Evolutionary conservation across 2,888 invertebrate genomes (phyloP).

Genomic region (Chalcis sispes): DNA sequence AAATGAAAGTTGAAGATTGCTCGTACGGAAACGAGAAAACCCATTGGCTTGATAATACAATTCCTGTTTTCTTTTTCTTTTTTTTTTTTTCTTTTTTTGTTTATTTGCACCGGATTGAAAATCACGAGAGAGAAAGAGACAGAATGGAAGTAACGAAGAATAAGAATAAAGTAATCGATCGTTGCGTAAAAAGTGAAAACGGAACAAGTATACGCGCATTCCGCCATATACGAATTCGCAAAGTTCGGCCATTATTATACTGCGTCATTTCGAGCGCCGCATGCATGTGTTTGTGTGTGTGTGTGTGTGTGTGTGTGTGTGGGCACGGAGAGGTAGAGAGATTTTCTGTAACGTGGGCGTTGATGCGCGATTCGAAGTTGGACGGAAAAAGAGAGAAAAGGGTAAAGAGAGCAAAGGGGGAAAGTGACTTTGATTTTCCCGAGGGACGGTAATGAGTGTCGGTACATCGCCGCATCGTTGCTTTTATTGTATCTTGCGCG

Average conservation of each 20-base stretch:
- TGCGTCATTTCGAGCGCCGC: constrained; percentile 9
- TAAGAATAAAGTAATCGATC: constrained; percentile 19
- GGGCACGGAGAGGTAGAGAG: too few species aligned
- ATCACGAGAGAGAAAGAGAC: neutral
- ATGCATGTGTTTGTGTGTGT: constrained; percentile 6
- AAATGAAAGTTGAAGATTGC: neutral
- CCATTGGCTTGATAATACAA: constrained; percentile 9
- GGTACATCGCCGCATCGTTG: neutral
- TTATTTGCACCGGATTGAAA: too few species aligned
- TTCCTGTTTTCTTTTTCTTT: neutral
- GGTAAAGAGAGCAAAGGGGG: neutral
- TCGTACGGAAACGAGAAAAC: constrained; percentile 6
- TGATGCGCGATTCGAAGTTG: neutral
- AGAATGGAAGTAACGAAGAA: neutral
- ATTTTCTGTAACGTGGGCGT: too few species aligned
- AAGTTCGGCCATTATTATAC: constrained; percentile 32
- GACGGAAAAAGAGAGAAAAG: neutral
- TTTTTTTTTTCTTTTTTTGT: too few species aligned
- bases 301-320: neutral
- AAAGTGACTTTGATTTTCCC: constrained; percentile 31
- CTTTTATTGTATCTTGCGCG: neutral
- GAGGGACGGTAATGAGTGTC: constrained; percentile 25
- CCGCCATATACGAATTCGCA: neutral
- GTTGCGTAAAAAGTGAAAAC: neutral
- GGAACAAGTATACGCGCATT: neutral